A percentile compares a stretch with the other conserved stretches of the same genome.
Conservation (phyloP, 2,797 vertebrate genomes). For the Aldrovandia affinis region DNA sequence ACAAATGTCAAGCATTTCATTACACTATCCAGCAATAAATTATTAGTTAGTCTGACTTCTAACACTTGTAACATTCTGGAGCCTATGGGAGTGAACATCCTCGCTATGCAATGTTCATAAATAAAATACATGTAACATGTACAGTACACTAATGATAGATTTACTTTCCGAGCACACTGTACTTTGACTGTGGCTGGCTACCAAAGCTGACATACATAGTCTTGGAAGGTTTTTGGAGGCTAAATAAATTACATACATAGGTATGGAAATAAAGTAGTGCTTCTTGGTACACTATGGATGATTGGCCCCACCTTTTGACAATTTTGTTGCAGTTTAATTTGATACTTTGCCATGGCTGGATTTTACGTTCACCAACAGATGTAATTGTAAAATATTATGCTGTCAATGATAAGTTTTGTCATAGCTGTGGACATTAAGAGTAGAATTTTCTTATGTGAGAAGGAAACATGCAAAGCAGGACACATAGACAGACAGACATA, state of each 20-base stretch:
- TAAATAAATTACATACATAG: neutral
- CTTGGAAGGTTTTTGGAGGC: too few relatives aligned
- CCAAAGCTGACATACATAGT: too few relatives aligned
- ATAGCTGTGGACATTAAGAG: neutral
- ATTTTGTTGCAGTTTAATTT: neutral
- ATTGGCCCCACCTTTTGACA: neutral
- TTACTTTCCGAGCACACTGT: too few relatives aligned
- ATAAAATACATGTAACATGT: neutral
- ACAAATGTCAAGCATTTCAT: neutral
- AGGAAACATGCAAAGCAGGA: neutral
- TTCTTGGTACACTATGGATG: neutral
- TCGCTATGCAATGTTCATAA: neutral
- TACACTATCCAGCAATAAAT: neutral
- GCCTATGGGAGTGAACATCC: neutral
- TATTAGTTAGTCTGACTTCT: constrained; percentile 4
- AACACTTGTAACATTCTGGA: neutral
- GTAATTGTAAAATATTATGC: neutral
- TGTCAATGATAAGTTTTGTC: neutral
- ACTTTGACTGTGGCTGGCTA: too few relatives aligned
- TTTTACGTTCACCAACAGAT: neutral
- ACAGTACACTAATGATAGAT: neutral
- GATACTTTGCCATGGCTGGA: neutral
- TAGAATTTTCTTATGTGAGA: neutral
- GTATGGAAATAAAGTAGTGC: neutral
- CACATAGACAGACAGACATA: neutral